Evolutionary conservation across 2,888 invertebrate species (phyloP).

Genomic region (Phalera bucephala): DNA sequence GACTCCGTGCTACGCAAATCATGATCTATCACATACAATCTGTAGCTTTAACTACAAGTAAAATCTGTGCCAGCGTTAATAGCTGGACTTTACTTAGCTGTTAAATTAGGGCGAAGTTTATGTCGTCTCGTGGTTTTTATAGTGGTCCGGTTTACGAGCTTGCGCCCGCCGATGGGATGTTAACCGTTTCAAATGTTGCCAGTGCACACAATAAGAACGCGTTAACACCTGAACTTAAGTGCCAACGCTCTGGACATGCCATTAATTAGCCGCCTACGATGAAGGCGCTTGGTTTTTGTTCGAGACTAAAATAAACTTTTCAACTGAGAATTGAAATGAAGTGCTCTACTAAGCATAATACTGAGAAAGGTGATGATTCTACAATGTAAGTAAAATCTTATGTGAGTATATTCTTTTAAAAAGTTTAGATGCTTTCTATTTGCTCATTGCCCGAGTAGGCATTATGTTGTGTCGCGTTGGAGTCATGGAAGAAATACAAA

Average conservation of each 20-base stretch:
- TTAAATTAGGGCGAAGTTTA: slow-evolving; percentile 32
- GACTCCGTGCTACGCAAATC: no score
- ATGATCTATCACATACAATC: no score
- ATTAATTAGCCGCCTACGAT: slow-evolving; percentile 1
- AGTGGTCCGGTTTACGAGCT: slow-evolving; percentile 26
- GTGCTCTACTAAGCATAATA: no score
- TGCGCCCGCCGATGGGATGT: slow-evolving; percentile 13
- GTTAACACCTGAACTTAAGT: slow-evolving; percentile 9
- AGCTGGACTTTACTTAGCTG: slow-evolving; percentile 16
- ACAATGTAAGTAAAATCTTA: no score
- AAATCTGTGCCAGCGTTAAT: slow-evolving; percentile 18
- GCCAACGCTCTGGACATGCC: not conserved
- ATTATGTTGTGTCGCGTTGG: no score
- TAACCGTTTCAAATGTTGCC: slow-evolving; percentile 14
- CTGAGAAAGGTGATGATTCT: no score
- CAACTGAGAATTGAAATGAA: not conserved
- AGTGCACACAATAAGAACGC: slow-evolving; percentile 12
- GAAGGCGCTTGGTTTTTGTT: not conserved
- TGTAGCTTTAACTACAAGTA: no score
- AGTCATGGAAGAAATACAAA: no score
- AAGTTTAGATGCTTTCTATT: no score
- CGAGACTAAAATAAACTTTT: not conserved
- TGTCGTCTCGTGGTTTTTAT: slow-evolving; percentile 30
- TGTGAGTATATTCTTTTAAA: no score
- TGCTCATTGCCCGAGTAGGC: no score